These are phyloP conservation scores for Ditylenchus weischeri DNA, from an alignment of 2,888 invertebrate species.

Conservation along the genomic window DNA sequence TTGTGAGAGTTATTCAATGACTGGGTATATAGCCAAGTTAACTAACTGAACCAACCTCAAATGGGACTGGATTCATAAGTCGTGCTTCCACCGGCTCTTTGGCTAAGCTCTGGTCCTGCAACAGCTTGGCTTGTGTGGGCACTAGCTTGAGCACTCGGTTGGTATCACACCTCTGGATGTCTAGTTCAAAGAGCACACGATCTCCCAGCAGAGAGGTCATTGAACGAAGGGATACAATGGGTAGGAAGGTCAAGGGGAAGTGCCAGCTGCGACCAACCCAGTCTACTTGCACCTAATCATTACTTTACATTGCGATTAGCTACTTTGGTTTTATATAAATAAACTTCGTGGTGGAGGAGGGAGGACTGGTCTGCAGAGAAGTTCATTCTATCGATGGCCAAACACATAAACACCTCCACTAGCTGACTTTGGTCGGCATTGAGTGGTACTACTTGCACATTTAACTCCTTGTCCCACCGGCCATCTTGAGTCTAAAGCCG, in stretches of 20 bases:
- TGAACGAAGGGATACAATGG: conserved; percentile 16
- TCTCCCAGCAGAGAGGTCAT: conserved; percentile 18
- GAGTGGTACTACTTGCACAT: conserved; percentile 20
- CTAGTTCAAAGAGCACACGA: conserved; percentile 48
- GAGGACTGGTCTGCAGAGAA: conserved; percentile 28
- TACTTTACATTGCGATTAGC: too few species aligned
- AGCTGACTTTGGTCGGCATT: conserved; percentile 19
- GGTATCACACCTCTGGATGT: conserved; percentile 38
- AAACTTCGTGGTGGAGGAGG: conserved; percentile 19
- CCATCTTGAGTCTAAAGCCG: conserved; percentile 28
- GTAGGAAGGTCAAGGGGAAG: conserved; percentile 19
- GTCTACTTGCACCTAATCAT: conserved; percentile 41
- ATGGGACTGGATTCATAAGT: conserved; percentile 24
- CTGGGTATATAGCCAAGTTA: not conserved
- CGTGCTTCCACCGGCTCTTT: conserved; percentile 21
- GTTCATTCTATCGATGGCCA: conserved; percentile 34
- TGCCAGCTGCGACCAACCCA: conserved; percentile 37
- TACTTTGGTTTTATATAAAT: too few species aligned
- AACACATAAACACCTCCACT: conserved; percentile 24
- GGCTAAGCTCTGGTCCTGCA: conserved; percentile 24
- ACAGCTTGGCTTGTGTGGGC: conserved; percentile 31
- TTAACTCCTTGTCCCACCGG: conserved; percentile 27
- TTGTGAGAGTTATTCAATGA: not conserved
- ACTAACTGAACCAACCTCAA: conserved; percentile 18
- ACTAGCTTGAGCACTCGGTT: conserved; percentile 32